A percentile compares a stretch with the other conserved stretches of the same genome.
These are phyloP conservation scores for Casuarius casuarius DNA, from an alignment of 2,113 vertebrate species.

Conservation along the genomic window DNA sequence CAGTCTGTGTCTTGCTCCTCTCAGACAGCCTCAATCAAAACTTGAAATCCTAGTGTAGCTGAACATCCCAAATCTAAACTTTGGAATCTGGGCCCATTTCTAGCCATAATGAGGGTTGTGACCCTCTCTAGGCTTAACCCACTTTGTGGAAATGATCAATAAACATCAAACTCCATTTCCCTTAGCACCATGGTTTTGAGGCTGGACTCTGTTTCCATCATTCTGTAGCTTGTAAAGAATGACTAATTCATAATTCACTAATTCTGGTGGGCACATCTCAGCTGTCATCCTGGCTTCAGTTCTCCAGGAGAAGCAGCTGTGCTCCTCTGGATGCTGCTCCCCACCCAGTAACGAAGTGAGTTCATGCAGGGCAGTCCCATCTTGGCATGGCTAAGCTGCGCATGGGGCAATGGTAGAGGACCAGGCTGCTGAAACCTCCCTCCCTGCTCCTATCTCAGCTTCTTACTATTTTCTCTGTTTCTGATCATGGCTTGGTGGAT, in stretches of 20 bases:
- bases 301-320: not conserved
- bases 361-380: not conserved
- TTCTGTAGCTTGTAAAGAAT: not conserved
- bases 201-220: not conserved
- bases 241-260: not conserved
- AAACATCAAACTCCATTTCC: accelerated
- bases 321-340: not conserved
- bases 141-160: accelerated
- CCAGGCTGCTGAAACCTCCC: not conserved
- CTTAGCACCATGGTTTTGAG: not conserved
- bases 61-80: not conserved
- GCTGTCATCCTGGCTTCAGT: not conserved
- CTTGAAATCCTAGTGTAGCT: accelerated
- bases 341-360: accelerated
- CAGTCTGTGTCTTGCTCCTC: not conserved
- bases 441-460: not conserved
- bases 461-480: not conserved
- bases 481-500: not conserved
- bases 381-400: slow-evolving; percentile 6
- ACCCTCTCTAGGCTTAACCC: not conserved
- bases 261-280: not conserved
- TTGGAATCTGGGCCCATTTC: not conserved
- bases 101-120: not conserved
- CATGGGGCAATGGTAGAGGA: not conserved
- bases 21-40: not conserved